These are phyloP conservation scores for Drosophila vallismaia DNA, from an alignment of 2,888 invertebrate species.

Conservation along the genomic window DNA sequence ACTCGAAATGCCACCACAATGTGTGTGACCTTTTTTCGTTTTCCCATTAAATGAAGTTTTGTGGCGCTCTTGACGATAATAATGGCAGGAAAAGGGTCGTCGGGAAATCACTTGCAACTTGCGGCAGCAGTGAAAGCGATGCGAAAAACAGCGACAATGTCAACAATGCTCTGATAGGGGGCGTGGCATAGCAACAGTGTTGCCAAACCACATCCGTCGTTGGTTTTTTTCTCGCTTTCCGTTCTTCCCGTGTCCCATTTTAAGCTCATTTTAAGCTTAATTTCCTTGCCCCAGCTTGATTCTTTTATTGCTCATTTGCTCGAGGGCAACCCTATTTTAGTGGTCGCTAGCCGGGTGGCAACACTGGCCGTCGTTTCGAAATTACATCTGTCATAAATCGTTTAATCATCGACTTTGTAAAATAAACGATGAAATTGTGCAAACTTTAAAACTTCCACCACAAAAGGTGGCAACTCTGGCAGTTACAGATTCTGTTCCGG, in stretches of 20 bases:
- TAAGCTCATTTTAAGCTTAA: constrained; percentile 47
- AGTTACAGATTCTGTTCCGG: constrained; percentile 26
- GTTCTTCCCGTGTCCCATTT: constrained; percentile 29
- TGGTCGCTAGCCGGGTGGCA: constrained; percentile 21
- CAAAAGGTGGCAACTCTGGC: constrained; percentile 37
- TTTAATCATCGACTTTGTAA: constrained; percentile 76
- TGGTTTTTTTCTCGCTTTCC: too few relatives aligned
- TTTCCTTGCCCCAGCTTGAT: constrained; percentile 37
- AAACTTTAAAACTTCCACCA: constrained; percentile 52
- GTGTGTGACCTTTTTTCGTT: neutral
- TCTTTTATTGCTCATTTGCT: constrained; percentile 48
- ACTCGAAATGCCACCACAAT: neutral
- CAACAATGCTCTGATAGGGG: neutral
- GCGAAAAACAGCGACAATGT: constrained; percentile 31
- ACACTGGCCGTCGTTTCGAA: constrained; percentile 35
- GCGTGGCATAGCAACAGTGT: constrained; percentile 22
- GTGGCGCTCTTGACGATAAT: constrained; percentile 17
- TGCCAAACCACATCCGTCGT: constrained; percentile 23
- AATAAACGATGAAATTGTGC: constrained; percentile 21
- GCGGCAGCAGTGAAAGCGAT: constrained; percentile 11
- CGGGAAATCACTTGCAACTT: constrained; percentile 24
- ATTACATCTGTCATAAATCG: constrained; percentile 73
- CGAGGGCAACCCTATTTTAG: constrained; percentile 20
- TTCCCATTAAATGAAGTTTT: neutral
- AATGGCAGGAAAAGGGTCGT: constrained; percentile 4